Conservation (phyloP, 1,140 invertebrate species). For the Trichonephila clavata region DNA sequence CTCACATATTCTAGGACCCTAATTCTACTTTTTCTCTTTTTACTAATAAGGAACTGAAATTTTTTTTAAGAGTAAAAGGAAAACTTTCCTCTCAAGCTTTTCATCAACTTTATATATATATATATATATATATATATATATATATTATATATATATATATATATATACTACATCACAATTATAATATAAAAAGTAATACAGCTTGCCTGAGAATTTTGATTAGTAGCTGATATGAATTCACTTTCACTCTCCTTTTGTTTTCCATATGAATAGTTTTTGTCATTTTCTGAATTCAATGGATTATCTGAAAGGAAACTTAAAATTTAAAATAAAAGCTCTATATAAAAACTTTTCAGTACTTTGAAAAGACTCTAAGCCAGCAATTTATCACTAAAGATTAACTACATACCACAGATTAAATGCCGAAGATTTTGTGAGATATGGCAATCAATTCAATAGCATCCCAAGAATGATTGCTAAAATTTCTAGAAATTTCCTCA, state of each 20-base stretch:
- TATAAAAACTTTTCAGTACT: neutral
- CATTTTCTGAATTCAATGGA: conserved; percentile 15
- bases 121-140: no score
- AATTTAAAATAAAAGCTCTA: neutral
- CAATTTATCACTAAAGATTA: no score
- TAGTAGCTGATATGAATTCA: conserved; percentile 23
- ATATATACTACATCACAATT: no score
- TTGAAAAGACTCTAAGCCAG: no score
- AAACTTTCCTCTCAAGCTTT: no score
- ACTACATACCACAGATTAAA: no score
- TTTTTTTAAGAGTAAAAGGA: neutral
- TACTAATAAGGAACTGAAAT: neutral
- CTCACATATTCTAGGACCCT: neutral
- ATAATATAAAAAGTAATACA: neutral
- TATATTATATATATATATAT: no score
- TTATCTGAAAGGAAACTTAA: conserved; percentile 4
- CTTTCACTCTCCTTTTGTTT: conserved; percentile 1
- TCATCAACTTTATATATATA: no score
- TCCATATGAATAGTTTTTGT: neutral
- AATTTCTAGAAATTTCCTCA: no score
- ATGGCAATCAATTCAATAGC: no score
- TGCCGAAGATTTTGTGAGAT: no score
- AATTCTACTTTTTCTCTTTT: neutral
- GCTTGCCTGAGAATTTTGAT: conserved; percentile 48
- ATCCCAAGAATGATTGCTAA: no score